These are phyloP conservation scores for Trichonephila inaurata DNA, from an alignment of 1,140 invertebrate species.

Conservation along the genomic window DNA sequence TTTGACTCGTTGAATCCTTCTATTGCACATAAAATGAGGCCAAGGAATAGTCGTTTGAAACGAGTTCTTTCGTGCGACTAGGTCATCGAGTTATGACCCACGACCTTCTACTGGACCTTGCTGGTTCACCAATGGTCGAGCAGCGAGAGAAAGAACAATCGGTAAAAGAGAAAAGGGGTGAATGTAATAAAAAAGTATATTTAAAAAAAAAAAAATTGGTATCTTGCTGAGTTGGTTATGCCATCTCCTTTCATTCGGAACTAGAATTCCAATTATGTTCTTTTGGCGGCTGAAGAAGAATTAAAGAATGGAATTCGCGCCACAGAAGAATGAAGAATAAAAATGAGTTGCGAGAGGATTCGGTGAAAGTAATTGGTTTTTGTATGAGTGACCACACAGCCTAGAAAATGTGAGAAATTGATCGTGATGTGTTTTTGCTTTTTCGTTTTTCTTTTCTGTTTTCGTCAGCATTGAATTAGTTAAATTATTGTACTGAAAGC, in stretches of 20 bases:
- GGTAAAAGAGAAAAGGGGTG: background rate
- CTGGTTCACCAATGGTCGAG: background rate
- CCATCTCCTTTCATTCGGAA: background rate
- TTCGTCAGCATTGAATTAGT: too few relatives aligned
- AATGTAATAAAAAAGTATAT: background rate
- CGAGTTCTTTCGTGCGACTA: conserved; percentile 4
- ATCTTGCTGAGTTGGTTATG: conserved; percentile 3
- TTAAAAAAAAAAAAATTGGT: background rate
- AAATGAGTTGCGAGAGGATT: background rate
- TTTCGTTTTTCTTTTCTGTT: too few relatives aligned
- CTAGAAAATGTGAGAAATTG: too few relatives aligned
- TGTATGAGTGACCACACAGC: background rate
- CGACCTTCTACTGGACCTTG: conserved; percentile 38
- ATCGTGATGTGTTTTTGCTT: too few relatives aligned
- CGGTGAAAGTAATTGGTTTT: background rate
- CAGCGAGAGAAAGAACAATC: background rate
- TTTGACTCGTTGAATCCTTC: conserved; percentile 11
- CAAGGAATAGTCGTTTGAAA: conserved; percentile 27
- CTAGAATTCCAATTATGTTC: conserved; percentile 21
- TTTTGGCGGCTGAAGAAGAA: background rate
- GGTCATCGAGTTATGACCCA: conserved; percentile 33
- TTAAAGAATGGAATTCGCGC: background rate
- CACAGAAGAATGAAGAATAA: background rate
- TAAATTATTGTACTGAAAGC: too few relatives aligned
- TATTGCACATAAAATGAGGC: background rate